Base-by-base conservation (phyloP, 2,888 invertebrate species). In the Pseudococcus jackbeardsleyi region DNA sequence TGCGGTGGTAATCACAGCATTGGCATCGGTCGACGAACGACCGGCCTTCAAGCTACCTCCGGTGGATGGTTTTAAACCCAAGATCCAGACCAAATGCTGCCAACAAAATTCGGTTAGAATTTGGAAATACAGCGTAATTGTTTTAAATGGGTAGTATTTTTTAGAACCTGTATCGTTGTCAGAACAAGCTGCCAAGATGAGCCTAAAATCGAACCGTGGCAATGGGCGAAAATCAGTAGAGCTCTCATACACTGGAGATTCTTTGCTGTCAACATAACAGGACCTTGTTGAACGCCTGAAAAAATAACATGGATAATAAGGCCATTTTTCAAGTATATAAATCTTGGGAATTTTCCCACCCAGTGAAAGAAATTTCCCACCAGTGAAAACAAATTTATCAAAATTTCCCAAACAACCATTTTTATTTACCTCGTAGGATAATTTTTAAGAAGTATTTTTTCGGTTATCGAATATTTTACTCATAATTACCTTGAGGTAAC, bases 191-290 rank as follows among this genome's bases (percentile, higher is more conserved):
- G 96, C 99, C 99, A 99, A 0, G 98, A 96, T 85, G 97, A 96
- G 85, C 97, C 98, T 89, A 99, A 93, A 89, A 97, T 95, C 90
- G 96, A 95, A 0, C 99, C 99, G 92, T 98, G 98, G 89, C 97
- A 95, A 91, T 97, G 97, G 0, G 98, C 98, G 86, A 98, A 93
- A 90, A 95, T 94, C 84, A 99, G 93, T 85, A 99, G 93, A 0
- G 98, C 96, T 89, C 97, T 94, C 96, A 99, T 98, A 48, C 98
- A 98, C 91, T 99, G 98, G 89, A 99, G 94, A 93, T 99, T 99
- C 91, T 99, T 98, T 0, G 98, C 96, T 4, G 99, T 99, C 91
- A 99, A 93, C 98, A 99, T 98, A 88, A 99, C 99, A 72, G 95
- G 95, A n/a, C 95, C 95, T 91, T 96, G 96, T 91, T 96, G 96